Evolutionary conservation across 2,797 vertebrate species (phyloP).

Genomic region (Xerus rutilus): DNA sequence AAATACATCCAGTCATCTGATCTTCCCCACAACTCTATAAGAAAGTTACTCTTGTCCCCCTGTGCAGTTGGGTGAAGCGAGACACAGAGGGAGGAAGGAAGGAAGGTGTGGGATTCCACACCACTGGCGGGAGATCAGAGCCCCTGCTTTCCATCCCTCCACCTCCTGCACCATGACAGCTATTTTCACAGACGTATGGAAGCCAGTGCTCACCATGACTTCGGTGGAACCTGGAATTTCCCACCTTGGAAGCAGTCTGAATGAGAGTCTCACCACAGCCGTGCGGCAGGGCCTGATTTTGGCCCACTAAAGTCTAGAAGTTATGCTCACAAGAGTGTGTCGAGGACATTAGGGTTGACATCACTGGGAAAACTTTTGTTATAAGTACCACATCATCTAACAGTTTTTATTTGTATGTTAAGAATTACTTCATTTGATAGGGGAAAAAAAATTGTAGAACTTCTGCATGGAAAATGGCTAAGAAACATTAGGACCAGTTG

Average conservation of each 20-base stretch:
- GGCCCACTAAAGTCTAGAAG: neutral
- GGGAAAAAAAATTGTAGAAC: neutral
- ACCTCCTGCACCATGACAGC: accelerated
- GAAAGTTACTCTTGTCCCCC: neutral
- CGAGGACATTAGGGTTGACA: neutral
- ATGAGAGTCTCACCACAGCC: accelerated
- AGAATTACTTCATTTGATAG: neutral
- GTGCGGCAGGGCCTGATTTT: too few species aligned
- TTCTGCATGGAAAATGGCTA: neutral
- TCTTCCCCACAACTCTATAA: neutral
- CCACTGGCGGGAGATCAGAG: neutral
- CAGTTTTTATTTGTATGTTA: neutral
- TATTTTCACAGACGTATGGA: neutral
- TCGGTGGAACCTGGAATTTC: neutral
- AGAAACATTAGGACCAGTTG: neutral
- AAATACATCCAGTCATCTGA: neutral
- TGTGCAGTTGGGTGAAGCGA: accelerated
- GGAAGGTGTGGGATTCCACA: too few species aligned
- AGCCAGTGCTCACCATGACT: neutral
- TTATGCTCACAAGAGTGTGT: neutral
- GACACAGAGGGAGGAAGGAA: accelerated
- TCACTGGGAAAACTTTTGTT: neutral
- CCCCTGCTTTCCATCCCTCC: neutral
- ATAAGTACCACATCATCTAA: too few species aligned
- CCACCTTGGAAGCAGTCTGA: neutral